Evolutionary conservation across 2,888 invertebrate genomes (phyloP).

Genomic region (Sesamia inferens): DNA sequence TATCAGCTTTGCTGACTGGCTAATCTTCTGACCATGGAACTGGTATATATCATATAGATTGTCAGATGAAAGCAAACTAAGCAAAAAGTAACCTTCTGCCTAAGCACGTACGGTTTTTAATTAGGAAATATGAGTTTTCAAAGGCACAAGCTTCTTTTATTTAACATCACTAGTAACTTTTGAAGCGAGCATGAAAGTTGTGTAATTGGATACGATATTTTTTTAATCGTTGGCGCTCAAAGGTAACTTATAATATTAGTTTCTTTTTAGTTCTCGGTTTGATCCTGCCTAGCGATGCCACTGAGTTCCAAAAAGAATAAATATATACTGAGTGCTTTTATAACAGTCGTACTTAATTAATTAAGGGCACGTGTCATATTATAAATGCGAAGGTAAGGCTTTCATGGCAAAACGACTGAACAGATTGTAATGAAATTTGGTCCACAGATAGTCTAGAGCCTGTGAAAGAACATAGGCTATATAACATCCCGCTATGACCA

Average conservation of each 20-base stretch:
- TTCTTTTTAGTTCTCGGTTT: neutral
- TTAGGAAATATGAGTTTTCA: conserved; percentile 9
- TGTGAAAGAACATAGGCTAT: too few relatives aligned
- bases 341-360: too few relatives aligned
- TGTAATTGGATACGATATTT: conserved; percentile 9
- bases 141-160: neutral
- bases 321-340: too few relatives aligned
- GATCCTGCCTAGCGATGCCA: too few relatives aligned
- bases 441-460: too few relatives aligned
- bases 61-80: neutral
- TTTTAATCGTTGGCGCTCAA: neutral
- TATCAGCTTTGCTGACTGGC: neutral
- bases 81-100: neutral
- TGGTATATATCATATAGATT: neutral
- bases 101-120: neutral
- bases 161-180: conserved; percentile 1
- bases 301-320: too few relatives aligned
- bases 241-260: neutral
- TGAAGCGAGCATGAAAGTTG: neutral
- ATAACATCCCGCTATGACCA: too few relatives aligned
- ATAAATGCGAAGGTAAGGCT: too few relatives aligned
- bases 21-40: conserved; percentile 10
- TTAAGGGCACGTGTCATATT: too few relatives aligned
- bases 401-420: too few relatives aligned
- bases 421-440: too few relatives aligned